phyloP scores from a whole-genome alignment of 2,888 invertebrate species.

The Zygaena filipendulae region DNA sequence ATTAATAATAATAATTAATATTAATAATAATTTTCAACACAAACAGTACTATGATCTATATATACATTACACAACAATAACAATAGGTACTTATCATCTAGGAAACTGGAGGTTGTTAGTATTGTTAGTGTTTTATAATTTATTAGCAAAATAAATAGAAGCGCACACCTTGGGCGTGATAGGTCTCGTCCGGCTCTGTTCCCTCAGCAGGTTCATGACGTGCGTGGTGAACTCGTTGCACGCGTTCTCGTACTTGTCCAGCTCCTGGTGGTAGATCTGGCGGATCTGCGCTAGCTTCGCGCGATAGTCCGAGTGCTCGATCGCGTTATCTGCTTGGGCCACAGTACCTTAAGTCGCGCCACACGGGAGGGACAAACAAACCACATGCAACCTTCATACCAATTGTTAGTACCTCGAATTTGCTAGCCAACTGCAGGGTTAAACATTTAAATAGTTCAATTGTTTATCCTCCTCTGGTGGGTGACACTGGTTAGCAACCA shows the following conservation, averaged over 20 bases:
- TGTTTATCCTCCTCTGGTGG: no score
- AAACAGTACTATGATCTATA: no score
- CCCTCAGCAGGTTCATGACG: constrained; percentile 96
- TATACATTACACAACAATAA: no score
- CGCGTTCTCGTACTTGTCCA: constrained; percentile 99
- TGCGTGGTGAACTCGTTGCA: constrained; percentile 99
- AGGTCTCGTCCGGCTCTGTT: constrained; percentile 97
- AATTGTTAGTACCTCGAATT: constrained; percentile 5
- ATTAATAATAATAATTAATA: no score
- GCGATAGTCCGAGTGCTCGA: constrained; percentile 99
- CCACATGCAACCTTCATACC: constrained; percentile 36
- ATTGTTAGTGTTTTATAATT: no score
- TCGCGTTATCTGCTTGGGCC: constrained; percentile 90
- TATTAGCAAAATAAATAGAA: no score
- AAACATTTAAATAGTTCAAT: no score
- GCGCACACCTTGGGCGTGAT: constrained; percentile 96
- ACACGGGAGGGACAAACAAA: constrained; percentile 28
- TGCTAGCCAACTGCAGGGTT: no score
- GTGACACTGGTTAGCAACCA: no score
- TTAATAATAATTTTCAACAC: no score
- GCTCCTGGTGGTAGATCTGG: constrained; percentile 98
- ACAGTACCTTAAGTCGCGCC: constrained; percentile 69
- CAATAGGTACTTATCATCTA: no score
- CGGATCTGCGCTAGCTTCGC: constrained; percentile 98
- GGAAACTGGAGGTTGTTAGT: no score